phyloP scores from a whole-genome alignment of 2,113 vertebrate genomes.

The Taurulus bubalis region DNA sequence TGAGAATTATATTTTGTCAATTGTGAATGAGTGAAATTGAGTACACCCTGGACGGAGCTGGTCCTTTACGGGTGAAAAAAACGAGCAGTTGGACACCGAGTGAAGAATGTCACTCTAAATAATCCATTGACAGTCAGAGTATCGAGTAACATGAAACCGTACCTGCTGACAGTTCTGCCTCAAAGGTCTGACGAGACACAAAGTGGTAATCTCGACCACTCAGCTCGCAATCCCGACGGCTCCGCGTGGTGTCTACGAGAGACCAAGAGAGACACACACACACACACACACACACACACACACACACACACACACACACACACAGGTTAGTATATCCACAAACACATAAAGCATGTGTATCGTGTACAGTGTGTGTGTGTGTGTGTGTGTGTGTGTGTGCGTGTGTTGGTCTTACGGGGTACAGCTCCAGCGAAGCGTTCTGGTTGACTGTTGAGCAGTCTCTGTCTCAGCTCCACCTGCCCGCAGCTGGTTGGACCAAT shows the following conservation, averaged over 20 bases:
- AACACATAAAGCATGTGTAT: neutral
- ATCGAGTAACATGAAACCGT: conserved; percentile 57
- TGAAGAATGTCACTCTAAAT: neutral
- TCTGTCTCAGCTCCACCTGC: conserved; percentile 91
- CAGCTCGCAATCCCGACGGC: conserved; percentile 90
- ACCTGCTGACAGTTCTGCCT: conserved; percentile 91
- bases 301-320: conserved; percentile 9
- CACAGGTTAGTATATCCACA: neutral
- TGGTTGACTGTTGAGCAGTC: conserved; percentile 90
- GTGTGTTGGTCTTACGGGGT: conserved; percentile 86
- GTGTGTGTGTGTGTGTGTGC: neutral
- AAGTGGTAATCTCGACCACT: conserved; percentile 96
- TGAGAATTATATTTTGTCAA: neutral
- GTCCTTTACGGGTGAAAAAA: neutral
- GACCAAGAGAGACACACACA: too few relatives aligned
- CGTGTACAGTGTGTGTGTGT: too few relatives aligned
- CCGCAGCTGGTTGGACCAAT: conserved; percentile 95
- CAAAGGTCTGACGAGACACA: conserved; percentile 93
- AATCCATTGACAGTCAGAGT: neutral
- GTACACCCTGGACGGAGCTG: neutral
- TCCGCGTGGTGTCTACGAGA: conserved; percentile 95
- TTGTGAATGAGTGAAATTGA: neutral
- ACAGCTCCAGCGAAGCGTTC: conserved; percentile 94
- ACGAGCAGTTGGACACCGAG: neutral
- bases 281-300: conserved; percentile 25